These are phyloP conservation scores for Entomobrya proxima DNA, from an alignment of 2,888 invertebrate genomes.

Conservation along the genomic window DNA sequence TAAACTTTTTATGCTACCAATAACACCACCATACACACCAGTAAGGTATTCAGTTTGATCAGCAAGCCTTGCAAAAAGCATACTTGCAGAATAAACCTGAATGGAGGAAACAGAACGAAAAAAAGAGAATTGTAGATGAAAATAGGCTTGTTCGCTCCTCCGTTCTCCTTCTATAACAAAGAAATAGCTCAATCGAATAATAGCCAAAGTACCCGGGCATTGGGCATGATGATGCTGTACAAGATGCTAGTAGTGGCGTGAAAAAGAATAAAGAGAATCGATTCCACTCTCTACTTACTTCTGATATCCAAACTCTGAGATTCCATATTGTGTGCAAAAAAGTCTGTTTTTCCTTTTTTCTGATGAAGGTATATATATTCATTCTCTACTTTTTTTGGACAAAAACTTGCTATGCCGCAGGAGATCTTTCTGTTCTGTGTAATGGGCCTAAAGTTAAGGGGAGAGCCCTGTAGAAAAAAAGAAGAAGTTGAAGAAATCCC, in stretches of 20 bases:
- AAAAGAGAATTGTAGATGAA: not conserved
- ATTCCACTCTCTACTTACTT: not conserved
- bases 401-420: not conserved
- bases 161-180: not conserved
- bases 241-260: not conserved
- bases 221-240: not conserved
- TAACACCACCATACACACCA: too few species aligned
- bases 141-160: too few species aligned
- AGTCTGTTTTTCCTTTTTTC: not conserved
- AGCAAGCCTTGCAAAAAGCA: too few species aligned
- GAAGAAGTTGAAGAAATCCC: not conserved
- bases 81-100: too few species aligned
- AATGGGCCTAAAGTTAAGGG: not conserved
- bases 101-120: not conserved
- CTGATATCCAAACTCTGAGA: not conserved
- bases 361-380: not conserved
- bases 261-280: not conserved
- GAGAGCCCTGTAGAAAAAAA: too few species aligned
- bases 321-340: not conserved
- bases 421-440: not conserved
- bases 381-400: too few species aligned
- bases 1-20: too few species aligned
- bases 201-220: not conserved
- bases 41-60: too few species aligned
- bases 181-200: not conserved